Conservation (phyloP, 2,888 invertebrate species). For the Pyrochroa serraticornis region DNA sequence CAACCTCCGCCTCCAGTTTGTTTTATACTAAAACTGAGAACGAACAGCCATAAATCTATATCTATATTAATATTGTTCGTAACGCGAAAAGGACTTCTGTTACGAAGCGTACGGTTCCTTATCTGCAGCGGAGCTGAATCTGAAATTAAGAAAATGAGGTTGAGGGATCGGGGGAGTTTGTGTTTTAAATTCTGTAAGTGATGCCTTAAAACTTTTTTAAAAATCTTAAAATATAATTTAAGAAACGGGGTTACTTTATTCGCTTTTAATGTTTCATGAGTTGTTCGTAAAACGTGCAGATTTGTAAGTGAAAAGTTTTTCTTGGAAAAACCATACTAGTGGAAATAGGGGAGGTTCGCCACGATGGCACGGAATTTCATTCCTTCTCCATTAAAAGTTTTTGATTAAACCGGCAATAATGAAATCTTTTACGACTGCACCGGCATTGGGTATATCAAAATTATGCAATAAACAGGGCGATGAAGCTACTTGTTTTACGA, state of each 20-base stretch:
- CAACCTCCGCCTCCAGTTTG: background rate
- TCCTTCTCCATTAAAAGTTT: slow-evolving; percentile 28
- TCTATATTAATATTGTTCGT: slow-evolving; percentile 25
- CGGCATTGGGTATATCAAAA: slow-evolving; percentile 10
- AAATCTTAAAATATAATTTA: slow-evolving; percentile 41
- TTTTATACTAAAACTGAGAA: slow-evolving; percentile 1
- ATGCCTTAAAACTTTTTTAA: slow-evolving; percentile 27
- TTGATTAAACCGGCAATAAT: slow-evolving; percentile 26
- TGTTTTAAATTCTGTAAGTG: slow-evolving; percentile 30
- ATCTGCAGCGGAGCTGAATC: slow-evolving; percentile 31
- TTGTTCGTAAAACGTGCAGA: slow-evolving; percentile 31
- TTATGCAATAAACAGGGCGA: slow-evolving; percentile 7
- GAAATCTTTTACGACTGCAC: slow-evolving; percentile 21
- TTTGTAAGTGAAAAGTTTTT: slow-evolving; percentile 31
- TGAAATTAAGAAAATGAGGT: slow-evolving; percentile 36
- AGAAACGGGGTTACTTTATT: slow-evolving; percentile 32
- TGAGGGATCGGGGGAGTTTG: slow-evolving; percentile 27
- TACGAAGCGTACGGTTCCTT: slow-evolving; percentile 12
- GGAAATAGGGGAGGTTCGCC: slow-evolving; percentile 7
- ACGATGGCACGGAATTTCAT: slow-evolving; percentile 20
- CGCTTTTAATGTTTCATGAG: slow-evolving; percentile 35
- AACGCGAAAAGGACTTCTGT: slow-evolving; percentile 21
- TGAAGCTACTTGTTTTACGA: slow-evolving; percentile 9
- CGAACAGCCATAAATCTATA: slow-evolving; percentile 23
- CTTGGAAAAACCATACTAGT: slow-evolving; percentile 17